These are phyloP conservation scores for Drosophila mulleri DNA, from an alignment of 2,888 invertebrate genomes.

Conservation along the genomic window DNA sequence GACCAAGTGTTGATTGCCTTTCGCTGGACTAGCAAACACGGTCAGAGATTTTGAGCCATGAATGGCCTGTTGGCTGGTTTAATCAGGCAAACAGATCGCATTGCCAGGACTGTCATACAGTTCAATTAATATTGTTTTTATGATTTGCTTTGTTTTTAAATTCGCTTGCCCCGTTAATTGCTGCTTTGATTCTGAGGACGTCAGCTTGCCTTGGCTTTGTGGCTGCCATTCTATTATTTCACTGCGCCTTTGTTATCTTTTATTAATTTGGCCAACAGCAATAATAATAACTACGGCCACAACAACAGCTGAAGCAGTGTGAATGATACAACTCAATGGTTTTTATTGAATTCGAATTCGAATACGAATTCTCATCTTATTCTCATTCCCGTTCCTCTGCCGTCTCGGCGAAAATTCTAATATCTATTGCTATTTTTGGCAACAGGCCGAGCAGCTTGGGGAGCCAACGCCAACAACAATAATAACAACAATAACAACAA, in stretches of 20 bases:
- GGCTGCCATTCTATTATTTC: slow-evolving; percentile 38
- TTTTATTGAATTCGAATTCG: slow-evolving; percentile 73
- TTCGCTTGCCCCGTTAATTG: slow-evolving; percentile 36
- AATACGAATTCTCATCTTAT: slow-evolving; percentile 71
- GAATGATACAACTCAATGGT: slow-evolving; percentile 59
- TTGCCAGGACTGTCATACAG: slow-evolving; percentile 1
- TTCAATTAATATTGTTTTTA: neutral
- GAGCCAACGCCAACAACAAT: slow-evolving; percentile 20
- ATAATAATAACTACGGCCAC: slow-evolving; percentile 18
- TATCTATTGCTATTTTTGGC: slow-evolving; percentile 70
- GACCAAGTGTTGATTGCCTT: slow-evolving; percentile 30
- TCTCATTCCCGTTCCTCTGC: slow-evolving; percentile 60
- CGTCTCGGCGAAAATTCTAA: slow-evolving; percentile 50
- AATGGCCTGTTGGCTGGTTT: slow-evolving; percentile 18
- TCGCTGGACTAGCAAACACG: neutral
- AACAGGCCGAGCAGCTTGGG: slow-evolving; percentile 34
- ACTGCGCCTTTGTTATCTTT: slow-evolving; percentile 61
- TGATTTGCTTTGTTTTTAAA: slow-evolving; percentile 19
- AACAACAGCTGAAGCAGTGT: slow-evolving; percentile 20
- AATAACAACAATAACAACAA: slow-evolving; percentile 12
- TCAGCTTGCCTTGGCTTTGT: slow-evolving; percentile 39
- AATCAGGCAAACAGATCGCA: slow-evolving; percentile 26
- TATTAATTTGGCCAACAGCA: slow-evolving; percentile 58
- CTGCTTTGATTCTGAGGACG: slow-evolving; percentile 32
- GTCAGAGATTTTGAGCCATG: neutral